Evolutionary conservation across 1,140 invertebrate species (phyloP).

Genomic region (Pectinophora gossypiella): DNA sequence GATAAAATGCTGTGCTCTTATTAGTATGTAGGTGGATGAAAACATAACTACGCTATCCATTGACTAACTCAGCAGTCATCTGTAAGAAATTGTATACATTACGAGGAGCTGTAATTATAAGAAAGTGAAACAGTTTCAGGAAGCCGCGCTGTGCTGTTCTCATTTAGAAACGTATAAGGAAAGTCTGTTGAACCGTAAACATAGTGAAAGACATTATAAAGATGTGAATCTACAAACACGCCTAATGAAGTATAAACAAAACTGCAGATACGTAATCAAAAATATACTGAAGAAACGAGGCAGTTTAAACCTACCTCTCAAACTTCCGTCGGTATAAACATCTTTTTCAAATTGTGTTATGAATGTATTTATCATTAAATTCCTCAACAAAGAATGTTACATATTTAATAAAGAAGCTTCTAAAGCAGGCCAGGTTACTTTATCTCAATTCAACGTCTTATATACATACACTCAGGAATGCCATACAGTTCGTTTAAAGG

Average conservation of each 20-base stretch:
- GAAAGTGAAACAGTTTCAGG: constrained; percentile 15
- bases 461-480: background rate
- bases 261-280: background rate
- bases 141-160: constrained; percentile 8
- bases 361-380: too few relatives aligned
- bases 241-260: background rate
- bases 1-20: background rate
- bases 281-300: too few relatives aligned
- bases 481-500: background rate
- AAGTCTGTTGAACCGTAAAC: constrained; percentile 64
- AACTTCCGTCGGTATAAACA: too few relatives aligned
- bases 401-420: too few relatives aligned
- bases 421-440: too few relatives aligned
- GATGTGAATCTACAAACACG: constrained; percentile 33
- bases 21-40: background rate
- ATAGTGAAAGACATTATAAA: constrained; percentile 62
- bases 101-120: constrained; percentile 4
- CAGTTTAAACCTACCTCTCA: too few relatives aligned
- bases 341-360: too few relatives aligned
- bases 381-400: too few relatives aligned
- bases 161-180: constrained; percentile 16
- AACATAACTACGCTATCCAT: background rate
- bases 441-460: too few relatives aligned
- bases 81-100: constrained; percentile 15
- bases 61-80: background rate